Evolutionary conservation across 2,113 vertebrate species (phyloP).

Genomic region (Hepsetus odoe): DNA sequence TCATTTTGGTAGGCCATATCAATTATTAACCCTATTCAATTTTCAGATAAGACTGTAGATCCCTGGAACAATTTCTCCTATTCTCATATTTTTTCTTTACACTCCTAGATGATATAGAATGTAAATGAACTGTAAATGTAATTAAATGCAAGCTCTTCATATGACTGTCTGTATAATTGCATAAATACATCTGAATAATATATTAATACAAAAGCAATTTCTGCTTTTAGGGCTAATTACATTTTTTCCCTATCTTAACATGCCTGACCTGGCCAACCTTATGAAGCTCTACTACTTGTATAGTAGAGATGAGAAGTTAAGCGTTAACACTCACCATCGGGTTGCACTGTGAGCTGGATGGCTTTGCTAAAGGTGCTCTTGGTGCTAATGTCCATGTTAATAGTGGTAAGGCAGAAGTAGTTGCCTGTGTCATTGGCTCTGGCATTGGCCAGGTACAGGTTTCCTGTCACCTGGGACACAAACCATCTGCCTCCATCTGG

Average conservation of each 20-base stretch:
- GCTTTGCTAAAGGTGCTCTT: slow-evolving; percentile 96
- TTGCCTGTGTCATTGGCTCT: slow-evolving; percentile 86
- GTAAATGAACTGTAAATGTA: too few relatives aligned
- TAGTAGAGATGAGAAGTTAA: background rate
- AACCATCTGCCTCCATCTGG: slow-evolving; percentile 83
- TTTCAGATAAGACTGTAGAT: too few relatives aligned
- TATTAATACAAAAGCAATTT: too few relatives aligned
- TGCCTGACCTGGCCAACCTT: background rate
- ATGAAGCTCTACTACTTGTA: background rate
- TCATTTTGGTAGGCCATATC: too few relatives aligned
- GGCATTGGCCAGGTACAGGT: slow-evolving; percentile 91
- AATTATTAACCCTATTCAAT: too few relatives aligned
- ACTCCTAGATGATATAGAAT: too few relatives aligned
- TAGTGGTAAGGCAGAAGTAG: slow-evolving; percentile 94
- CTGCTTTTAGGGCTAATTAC: background rate
- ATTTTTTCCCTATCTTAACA: background rate
- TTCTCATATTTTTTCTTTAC: too few relatives aligned
- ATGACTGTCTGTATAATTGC: too few relatives aligned
- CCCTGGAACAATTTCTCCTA: too few relatives aligned
- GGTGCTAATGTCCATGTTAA: slow-evolving; percentile 90
- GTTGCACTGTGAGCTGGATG: slow-evolving; percentile 82
- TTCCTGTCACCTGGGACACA: slow-evolving; percentile 92
- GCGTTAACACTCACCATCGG: slow-evolving; percentile 79
- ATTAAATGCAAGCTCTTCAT: too few relatives aligned
- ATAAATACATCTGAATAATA: too few relatives aligned